Evolutionary conservation across 1,140 invertebrate species (phyloP).

Genomic region (Apis dorsata): DNA sequence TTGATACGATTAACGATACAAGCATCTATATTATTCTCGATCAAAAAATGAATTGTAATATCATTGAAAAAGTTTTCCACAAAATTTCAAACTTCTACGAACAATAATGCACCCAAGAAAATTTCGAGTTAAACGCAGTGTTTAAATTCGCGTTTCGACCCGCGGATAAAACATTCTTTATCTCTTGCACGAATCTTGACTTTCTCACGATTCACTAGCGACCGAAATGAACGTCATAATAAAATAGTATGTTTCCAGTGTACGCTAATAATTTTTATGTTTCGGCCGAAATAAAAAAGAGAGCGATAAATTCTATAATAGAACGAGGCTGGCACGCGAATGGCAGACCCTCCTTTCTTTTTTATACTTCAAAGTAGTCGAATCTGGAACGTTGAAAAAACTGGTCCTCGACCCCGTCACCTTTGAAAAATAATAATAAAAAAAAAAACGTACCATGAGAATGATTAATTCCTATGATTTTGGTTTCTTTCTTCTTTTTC

Average conservation of each 20-base stretch:
- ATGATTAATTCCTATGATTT: conserved; percentile 2
- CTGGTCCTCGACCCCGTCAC: not conserved
- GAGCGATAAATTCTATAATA: not conserved
- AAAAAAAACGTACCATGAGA: not conserved
- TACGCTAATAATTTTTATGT: not conserved
- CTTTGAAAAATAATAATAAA: not conserved
- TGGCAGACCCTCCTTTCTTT: not conserved
- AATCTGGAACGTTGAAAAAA: conserved; percentile 6
- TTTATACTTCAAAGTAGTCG: not conserved
- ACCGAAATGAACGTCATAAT: not conserved
- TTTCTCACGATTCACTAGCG: not conserved
- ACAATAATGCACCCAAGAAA: not conserved
- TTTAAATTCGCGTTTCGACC: not conserved
- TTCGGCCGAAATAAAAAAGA: not conserved
- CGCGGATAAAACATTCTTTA: too few relatives aligned
- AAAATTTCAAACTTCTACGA: too few relatives aligned
- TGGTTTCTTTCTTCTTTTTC: not conserved
- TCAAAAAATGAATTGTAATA: too few relatives aligned
- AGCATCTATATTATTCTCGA: too few relatives aligned
- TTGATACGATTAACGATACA: too few relatives aligned
- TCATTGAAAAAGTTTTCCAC: too few relatives aligned
- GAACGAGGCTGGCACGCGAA: not conserved
- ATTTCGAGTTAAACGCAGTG: not conserved
- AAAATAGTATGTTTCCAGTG: conserved; percentile 7
- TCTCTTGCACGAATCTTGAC: not conserved